Evolutionary conservation across 2,113 vertebrate genomes (phyloP).

Genomic region (Acrocephalus kingi): DNA sequence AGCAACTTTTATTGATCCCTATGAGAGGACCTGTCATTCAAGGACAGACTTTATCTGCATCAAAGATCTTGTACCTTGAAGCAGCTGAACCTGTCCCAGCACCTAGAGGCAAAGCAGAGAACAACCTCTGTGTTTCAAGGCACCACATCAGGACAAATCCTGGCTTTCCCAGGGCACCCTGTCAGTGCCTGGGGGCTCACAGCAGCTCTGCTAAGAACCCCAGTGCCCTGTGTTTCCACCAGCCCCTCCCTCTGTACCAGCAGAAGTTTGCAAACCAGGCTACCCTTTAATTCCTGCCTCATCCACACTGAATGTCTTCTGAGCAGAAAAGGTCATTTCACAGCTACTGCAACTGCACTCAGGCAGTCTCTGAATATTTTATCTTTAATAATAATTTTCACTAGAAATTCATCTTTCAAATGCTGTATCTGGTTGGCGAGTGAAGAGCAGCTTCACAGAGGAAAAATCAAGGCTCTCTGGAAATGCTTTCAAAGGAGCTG

Average conservation of each 20-base stretch:
- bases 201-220: background rate
- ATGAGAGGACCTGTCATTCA: background rate
- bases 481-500: constrained; percentile 30
- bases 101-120: background rate
- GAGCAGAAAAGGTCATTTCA: background rate
- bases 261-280: background rate
- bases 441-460: constrained; percentile 13
- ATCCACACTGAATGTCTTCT: background rate
- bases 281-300: background rate
- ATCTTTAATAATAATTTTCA: constrained; percentile 1
- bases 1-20: background rate
- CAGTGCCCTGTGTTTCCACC: background rate
- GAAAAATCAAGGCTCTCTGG: background rate
- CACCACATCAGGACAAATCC: background rate
- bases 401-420: constrained; percentile 27
- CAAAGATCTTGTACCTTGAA: rapidly evolving
- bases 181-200: background rate
- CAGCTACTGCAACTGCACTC: background rate
- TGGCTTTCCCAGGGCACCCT: background rate
- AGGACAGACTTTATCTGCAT: background rate
- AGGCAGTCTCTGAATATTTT: constrained; percentile 8
- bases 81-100: background rate
- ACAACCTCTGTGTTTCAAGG: background rate
- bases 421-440: background rate
- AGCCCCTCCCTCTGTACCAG: background rate